phyloP scores from a whole-genome alignment of 2,888 invertebrate species.

The Euclidia mi region DNA sequence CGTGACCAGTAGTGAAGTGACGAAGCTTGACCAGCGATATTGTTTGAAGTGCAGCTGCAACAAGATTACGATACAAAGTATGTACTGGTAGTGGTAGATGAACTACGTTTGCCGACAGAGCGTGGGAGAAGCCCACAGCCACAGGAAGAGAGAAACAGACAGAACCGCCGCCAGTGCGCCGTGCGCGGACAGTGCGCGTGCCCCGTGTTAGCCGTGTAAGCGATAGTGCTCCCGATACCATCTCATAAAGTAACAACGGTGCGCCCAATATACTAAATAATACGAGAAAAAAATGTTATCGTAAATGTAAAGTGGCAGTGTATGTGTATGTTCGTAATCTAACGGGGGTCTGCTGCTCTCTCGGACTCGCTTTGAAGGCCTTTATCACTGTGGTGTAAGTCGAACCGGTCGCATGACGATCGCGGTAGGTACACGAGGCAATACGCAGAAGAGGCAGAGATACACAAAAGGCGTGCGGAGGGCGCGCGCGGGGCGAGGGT shows the following conservation, averaged over 20 bases:
- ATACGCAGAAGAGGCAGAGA: conserved; percentile 84
- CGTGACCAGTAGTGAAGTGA: neutral
- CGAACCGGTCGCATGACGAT: conserved; percentile 75
- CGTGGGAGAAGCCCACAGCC: conserved; percentile 88
- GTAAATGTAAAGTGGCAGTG: conserved; percentile 86
- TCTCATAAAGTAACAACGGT: conserved; percentile 75
- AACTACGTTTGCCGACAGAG: conserved; percentile 80
- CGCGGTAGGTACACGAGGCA: conserved; percentile 81
- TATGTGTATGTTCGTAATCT: conserved; percentile 84
- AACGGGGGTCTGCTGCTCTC: conserved; percentile 91
- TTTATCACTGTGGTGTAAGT: conserved; percentile 88
- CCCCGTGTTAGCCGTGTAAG: conserved; percentile 86
- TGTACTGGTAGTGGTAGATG: conserved; percentile 61
- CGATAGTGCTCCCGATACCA: conserved; percentile 84
- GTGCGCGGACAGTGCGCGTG: conserved; percentile 85
- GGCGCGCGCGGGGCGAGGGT: conserved; percentile 81
- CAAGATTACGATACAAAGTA: conserved; percentile 37
- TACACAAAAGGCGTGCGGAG: conserved; percentile 83
- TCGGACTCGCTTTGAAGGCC: conserved; percentile 90
- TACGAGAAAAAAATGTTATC: conserved; percentile 73
- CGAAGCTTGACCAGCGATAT: conserved; percentile 15
- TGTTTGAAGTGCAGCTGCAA: conserved; percentile 16
- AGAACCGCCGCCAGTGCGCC: conserved; percentile 89
- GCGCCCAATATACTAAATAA: conserved; percentile 80
- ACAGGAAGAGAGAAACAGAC: conserved; percentile 91